Percentiles rank a stretch among this genome's conserved stretches.
Conservation (phyloP, 2,888 invertebrate genomes). For the Brenthis ino region DNA sequence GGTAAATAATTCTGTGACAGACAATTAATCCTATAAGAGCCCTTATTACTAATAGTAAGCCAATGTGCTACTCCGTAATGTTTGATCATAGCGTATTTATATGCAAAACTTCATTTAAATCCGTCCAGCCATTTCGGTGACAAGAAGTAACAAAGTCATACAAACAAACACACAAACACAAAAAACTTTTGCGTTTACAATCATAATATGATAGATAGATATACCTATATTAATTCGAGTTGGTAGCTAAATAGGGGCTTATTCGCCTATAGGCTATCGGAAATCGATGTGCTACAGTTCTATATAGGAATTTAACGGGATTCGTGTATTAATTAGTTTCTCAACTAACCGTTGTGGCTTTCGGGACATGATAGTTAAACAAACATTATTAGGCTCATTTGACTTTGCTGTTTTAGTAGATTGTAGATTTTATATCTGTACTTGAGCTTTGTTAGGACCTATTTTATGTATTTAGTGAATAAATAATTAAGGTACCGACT, state of each 20-base stretch:
- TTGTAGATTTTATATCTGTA: neutral
- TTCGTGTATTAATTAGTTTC: slow-evolving; percentile 31
- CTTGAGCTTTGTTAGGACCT: neutral
- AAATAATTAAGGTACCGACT: too few species aligned
- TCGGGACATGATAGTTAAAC: slow-evolving; percentile 24
- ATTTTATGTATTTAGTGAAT: neutral
- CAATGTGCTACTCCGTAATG: too few species aligned
- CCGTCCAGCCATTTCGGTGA: too few species aligned
- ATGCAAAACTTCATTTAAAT: too few species aligned
- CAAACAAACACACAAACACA: too few species aligned
- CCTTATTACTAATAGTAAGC: too few species aligned
- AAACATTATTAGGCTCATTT: slow-evolving; percentile 10
- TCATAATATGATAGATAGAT: too few species aligned
- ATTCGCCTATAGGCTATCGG: slow-evolving; percentile 29
- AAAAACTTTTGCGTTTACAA: too few species aligned
- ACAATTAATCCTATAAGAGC: too few species aligned
- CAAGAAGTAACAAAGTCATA: too few species aligned
- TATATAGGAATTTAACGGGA: slow-evolving; percentile 23
- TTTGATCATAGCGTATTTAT: too few species aligned
- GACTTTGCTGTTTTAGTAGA: neutral
- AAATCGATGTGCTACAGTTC: slow-evolving; percentile 32
- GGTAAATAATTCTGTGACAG: too few species aligned
- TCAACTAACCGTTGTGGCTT: slow-evolving; percentile 28
- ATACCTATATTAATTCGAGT: neutral
- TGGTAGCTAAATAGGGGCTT: slow-evolving; percentile 14